phyloP scores from a whole-genome alignment of 2,888 invertebrate genomes.

The Acleris literana region DNA sequence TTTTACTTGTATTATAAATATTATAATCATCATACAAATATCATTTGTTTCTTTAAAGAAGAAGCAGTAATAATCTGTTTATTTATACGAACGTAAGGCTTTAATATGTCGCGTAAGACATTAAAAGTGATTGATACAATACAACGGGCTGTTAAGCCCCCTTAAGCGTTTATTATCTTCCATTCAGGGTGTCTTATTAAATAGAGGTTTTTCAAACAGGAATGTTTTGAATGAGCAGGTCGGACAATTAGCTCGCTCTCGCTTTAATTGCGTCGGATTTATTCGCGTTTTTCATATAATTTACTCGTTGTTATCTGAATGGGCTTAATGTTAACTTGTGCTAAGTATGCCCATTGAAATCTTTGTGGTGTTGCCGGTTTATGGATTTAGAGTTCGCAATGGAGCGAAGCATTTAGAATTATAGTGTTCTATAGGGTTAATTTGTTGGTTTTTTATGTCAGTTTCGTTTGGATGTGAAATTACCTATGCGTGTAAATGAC shows the following conservation, averaged over 20 bases:
- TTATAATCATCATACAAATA: too few species aligned
- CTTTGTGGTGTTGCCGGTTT: not conserved
- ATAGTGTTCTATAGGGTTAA: not conserved
- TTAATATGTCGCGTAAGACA: too few species aligned
- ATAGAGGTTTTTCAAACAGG: slow-evolving; percentile 55
- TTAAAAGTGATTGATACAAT: too few species aligned
- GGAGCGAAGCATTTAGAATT: not conserved
- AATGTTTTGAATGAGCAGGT: slow-evolving; percentile 71
- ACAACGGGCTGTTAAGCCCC: not conserved
- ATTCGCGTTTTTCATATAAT: slow-evolving; percentile 55
- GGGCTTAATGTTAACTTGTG: slow-evolving; percentile 49
- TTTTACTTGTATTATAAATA: too few species aligned
- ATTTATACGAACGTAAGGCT: too few species aligned
- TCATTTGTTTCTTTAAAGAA: too few species aligned
- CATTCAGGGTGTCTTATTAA: slow-evolving; percentile 45
- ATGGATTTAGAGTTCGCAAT: not conserved
- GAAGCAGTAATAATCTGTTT: too few species aligned
- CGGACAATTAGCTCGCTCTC: slow-evolving; percentile 71
- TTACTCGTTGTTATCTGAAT: slow-evolving; percentile 57
- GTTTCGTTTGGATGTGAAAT: too few species aligned
- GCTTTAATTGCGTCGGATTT: slow-evolving; percentile 58
- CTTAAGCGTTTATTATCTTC: slow-evolving; percentile 11
- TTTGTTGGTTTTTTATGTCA: too few species aligned
- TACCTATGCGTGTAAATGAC: too few species aligned
- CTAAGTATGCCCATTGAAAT: slow-evolving; percentile 44